Percentiles rank a stretch among this genome's conserved stretches.
These are phyloP conservation scores for Drepana falcataria DNA, from an alignment of 2,888 invertebrate genomes.

Conservation along the genomic window DNA sequence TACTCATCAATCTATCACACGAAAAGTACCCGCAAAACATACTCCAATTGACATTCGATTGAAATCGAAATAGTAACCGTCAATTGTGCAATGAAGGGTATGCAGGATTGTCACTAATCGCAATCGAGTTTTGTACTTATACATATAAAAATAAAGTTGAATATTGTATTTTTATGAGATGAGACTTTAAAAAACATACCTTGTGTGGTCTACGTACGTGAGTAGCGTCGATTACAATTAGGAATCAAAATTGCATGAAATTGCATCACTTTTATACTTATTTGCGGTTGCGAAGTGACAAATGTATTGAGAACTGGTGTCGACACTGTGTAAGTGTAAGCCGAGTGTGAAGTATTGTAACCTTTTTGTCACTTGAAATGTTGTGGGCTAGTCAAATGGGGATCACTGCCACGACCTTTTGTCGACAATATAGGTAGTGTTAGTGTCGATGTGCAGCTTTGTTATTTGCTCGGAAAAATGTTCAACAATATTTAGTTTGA, in stretches of 20 bases:
- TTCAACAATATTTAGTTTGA: no score
- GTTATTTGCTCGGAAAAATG: not conserved
- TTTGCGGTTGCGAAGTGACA: slow-evolving; percentile 45
- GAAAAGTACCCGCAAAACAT: slow-evolving; percentile 9
- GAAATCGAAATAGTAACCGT: slow-evolving; percentile 26
- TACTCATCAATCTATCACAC: slow-evolving; percentile 16
- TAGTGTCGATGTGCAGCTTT: not conserved
- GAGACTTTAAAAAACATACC: slow-evolving; percentile 6
- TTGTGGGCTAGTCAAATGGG: not conserved
- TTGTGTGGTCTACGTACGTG: slow-evolving; percentile 64
- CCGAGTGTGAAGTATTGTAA: slow-evolving; percentile 29
- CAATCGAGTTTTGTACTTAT: no score
- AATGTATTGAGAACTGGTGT: slow-evolving; percentile 41
- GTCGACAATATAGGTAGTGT: not conserved
- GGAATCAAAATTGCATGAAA: slow-evolving; percentile 65
- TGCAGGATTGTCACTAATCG: not conserved
- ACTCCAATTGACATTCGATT: slow-evolving; percentile 20
- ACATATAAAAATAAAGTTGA: no score
- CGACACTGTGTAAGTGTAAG: slow-evolving; percentile 30
- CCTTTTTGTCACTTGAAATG: not conserved
- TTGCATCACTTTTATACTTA: slow-evolving; percentile 59
- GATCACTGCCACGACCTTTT: not conserved
- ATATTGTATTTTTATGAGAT: no score
- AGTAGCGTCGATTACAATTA: slow-evolving; percentile 50
- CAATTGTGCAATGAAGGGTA: slow-evolving; percentile 22